A percentile compares a stretch with the other conserved stretches of the same genome.
Evolutionary conservation across 2,797 vertebrate species (phyloP).

Genomic region (Ctenopoma multispine): DNA sequence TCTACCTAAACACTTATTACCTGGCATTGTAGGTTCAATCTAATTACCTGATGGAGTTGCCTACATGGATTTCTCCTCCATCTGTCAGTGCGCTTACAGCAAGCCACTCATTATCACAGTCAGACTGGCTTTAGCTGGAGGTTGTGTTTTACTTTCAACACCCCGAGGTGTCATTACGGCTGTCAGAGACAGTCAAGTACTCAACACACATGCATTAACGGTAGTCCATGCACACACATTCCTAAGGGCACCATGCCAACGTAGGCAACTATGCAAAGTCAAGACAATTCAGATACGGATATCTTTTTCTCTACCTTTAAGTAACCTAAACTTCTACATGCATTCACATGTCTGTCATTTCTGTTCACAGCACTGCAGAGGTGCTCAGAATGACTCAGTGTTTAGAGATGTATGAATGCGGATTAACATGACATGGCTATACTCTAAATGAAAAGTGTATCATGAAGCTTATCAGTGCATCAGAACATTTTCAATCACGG

Average conservation of each 20-base stretch:
- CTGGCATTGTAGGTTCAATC: constrained; percentile 85
- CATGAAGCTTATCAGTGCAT: too few species aligned
- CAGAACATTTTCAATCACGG: too few species aligned
- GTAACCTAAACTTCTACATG: background rate
- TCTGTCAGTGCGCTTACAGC: constrained; percentile 86
- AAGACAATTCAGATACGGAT: background rate
- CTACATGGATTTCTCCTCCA: constrained; percentile 79
- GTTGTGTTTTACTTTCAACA: constrained; percentile 85
- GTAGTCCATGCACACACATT: constrained; percentile 27
- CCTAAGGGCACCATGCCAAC: constrained; percentile 18
- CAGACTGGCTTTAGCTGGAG: constrained; percentile 85
- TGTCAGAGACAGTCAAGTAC: constrained; percentile 79
- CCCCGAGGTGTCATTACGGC: constrained; percentile 88
- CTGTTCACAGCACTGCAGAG: too few species aligned
- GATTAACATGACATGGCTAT: too few species aligned
- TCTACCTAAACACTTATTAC: constrained; percentile 91
- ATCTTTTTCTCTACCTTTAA: background rate
- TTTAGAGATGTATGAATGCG: too few species aligned
- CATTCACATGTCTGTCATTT: background rate
- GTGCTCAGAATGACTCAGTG: too few species aligned
- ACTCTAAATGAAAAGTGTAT: too few species aligned
- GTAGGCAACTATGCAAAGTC: constrained; percentile 13
- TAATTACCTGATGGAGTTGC: constrained; percentile 90
- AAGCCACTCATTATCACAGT: constrained; percentile 90
- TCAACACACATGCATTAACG: constrained; percentile 48